Evolutionary conservation across 2,797 vertebrate species (phyloP), one percentile per base, ranked within the genome.

Genomic region (Enteromius paludinosus): DNA sequence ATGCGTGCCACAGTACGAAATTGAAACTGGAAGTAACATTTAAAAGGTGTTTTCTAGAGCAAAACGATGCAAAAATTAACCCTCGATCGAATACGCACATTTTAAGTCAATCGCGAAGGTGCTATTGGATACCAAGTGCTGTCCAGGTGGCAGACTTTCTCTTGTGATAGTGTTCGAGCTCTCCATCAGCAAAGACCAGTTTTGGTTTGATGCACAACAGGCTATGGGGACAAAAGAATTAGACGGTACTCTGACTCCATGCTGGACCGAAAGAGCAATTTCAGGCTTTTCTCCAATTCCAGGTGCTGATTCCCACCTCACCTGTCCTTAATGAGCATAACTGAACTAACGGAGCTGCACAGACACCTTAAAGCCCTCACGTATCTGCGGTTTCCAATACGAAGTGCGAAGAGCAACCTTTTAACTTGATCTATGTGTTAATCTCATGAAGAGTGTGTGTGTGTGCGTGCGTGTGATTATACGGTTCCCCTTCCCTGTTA

Each of bases 21-120:
- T 64, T 64, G 41, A 64, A 87, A 90, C 90, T 90, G 89, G 89
- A 92, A 90, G 88, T 83, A 79, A 81, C 86, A 85, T 70, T 61
- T 70, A 80, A 83, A 35, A 70, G 83, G 62, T 23, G 23, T 66
- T 78, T 81, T 59, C 38, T 69, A 49, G 77, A 83, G 80, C 75
- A 45, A 56, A 74, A 62, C n/a, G 38, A 79, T 78, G 79, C 71
- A 9, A 20, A 84, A 84, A 72, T 47, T 25, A 30, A 54, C 82
- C 59, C 49, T 79, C 33, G 33, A 54, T 81, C 10, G 5, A 71
- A 88, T 28, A 74, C 61, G 69, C 82, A 85, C 45, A 66, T 35
- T 45, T 83, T 35, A 78, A 77, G 83, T 85, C 83, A 70, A 66
- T 83, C 84, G 7, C 81, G 82, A 87, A 89, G 82, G 84, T 92